phyloP scores from a whole-genome alignment of 35 echinoderm and acorn worm genomes.

The Strongylocentrotus purpuratus region DNA sequence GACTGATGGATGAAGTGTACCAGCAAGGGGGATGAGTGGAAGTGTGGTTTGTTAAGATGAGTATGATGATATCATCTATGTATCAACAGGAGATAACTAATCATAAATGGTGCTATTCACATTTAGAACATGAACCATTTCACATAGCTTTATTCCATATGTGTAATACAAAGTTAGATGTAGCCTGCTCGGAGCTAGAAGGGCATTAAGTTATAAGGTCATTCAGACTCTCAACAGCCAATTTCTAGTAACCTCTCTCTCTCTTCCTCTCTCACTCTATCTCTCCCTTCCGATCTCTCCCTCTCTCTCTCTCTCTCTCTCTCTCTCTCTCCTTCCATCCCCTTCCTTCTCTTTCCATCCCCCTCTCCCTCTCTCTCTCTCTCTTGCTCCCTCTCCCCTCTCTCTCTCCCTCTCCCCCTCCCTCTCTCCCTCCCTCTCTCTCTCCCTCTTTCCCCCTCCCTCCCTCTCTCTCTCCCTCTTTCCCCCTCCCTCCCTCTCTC shows the following conservation, averaged over 20 bases:
- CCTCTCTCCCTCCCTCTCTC: no score
- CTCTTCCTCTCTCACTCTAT: not conserved
- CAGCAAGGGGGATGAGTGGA: not conserved
- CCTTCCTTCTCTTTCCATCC: no score
- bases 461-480: no score
- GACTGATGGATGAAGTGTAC: not conserved
- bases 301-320: no score
- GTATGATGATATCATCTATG: not conserved
- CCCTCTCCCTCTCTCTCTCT: no score
- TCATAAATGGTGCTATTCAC: not conserved
- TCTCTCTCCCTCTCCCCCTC: no score
- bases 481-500: no score
- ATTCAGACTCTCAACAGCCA: not conserved
- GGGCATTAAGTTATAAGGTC: not conserved
- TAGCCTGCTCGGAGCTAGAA: not conserved
- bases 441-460: no score
- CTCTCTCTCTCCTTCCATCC: no score
- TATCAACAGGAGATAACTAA: not conserved
- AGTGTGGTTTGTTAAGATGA: conserved; percentile 7
- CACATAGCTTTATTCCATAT: not conserved
- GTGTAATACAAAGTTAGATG: not conserved
- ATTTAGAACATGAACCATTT: not conserved
- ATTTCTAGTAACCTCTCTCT: no score
- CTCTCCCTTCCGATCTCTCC: no score
- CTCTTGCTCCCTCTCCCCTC: no score